phyloP scores from a whole-genome alignment of 2,797 vertebrate genomes.

The Sebastes matsubarae region DNA sequence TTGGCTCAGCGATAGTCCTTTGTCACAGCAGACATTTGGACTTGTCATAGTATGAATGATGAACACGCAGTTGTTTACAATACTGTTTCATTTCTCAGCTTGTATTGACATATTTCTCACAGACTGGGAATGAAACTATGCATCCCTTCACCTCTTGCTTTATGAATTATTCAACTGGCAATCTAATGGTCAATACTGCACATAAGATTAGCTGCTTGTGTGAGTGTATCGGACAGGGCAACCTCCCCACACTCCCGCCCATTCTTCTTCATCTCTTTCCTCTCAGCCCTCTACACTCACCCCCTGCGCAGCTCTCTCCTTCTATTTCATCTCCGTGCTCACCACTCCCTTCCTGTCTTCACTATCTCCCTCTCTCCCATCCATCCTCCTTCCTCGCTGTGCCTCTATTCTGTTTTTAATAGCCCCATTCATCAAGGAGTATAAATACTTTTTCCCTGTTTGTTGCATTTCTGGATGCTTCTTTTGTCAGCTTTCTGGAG shows the following conservation, averaged over 20 bases:
- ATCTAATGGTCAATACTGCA: slow-evolving; percentile 67
- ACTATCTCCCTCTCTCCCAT: slow-evolving; percentile 4
- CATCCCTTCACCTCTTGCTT: slow-evolving; percentile 35
- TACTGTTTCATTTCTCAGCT: slow-evolving; percentile 34
- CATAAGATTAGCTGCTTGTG: slow-evolving; percentile 62
- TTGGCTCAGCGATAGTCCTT: background rate
- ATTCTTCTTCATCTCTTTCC: slow-evolving; percentile 49
- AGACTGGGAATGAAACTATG: slow-evolving; percentile 42
- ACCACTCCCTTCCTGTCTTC: slow-evolving; percentile 35
- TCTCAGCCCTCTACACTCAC: slow-evolving; percentile 21
- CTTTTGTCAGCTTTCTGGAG: slow-evolving; percentile 61
- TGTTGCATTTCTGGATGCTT: slow-evolving; percentile 48
- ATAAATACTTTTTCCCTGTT: slow-evolving; percentile 62
- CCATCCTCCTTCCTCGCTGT: slow-evolving; percentile 23
- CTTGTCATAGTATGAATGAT: background rate
- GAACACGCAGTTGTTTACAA: slow-evolving; percentile 25
- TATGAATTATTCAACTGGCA: slow-evolving; percentile 72
- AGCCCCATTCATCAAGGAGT: slow-evolving; percentile 64
- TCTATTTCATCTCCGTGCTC: slow-evolving; percentile 22
- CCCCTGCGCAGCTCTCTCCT: background rate
- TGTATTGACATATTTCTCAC: slow-evolving; percentile 41
- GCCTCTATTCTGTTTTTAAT: slow-evolving; percentile 57
- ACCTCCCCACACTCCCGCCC: slow-evolving; percentile 28
- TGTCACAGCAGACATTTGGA: background rate
- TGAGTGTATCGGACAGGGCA: slow-evolving; percentile 56